phyloP scores from a whole-genome alignment of 2,888 invertebrate species.

The Parapristionchus giblindavisi region DNA sequence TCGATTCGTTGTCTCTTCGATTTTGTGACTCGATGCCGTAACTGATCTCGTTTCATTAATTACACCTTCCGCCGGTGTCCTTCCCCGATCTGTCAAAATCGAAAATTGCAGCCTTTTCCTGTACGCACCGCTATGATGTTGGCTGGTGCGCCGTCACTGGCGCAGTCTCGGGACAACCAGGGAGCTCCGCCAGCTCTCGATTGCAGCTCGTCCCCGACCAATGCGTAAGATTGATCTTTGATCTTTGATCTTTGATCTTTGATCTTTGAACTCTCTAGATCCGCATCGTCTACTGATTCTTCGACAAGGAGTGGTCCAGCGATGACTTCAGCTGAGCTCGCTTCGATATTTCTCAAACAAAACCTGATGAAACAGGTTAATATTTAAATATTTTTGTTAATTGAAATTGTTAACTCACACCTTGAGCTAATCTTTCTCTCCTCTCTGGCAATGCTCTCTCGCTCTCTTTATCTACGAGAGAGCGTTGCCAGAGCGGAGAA shows the following conservation, averaged over 20 bases:
- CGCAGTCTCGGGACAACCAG: slow-evolving; percentile 16
- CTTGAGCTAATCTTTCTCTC: not conserved
- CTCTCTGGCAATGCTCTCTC: not conserved
- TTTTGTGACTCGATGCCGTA: not conserved
- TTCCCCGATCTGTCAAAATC: too few species aligned
- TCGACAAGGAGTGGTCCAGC: slow-evolving; percentile 20
- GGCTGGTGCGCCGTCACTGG: slow-evolving; percentile 21
- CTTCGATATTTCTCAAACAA: slow-evolving; percentile 10
- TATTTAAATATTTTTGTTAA: not conserved
- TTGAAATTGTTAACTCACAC: not conserved
- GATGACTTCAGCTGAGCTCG: slow-evolving; percentile 9
- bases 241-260: not conserved
- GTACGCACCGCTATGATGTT: too few species aligned
- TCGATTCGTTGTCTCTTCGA: not conserved
- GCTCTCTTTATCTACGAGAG: not conserved
- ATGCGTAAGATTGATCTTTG: slow-evolving; percentile 22
- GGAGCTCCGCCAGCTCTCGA: slow-evolving; percentile 20
- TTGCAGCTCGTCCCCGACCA: slow-evolving; percentile 19
- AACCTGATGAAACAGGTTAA: slow-evolving; percentile 22
- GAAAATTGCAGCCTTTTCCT: too few species aligned
- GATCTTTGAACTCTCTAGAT: not conserved
- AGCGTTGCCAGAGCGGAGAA: too few species aligned
- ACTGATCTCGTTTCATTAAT: not conserved
- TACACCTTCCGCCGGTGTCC: not conserved
- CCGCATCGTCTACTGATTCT: slow-evolving; percentile 4